Evolutionary conservation across 2,113 vertebrate genomes (phyloP), one percentile per base, ranked within the genome.

Genomic region (Oophaga pumilio): DNA sequence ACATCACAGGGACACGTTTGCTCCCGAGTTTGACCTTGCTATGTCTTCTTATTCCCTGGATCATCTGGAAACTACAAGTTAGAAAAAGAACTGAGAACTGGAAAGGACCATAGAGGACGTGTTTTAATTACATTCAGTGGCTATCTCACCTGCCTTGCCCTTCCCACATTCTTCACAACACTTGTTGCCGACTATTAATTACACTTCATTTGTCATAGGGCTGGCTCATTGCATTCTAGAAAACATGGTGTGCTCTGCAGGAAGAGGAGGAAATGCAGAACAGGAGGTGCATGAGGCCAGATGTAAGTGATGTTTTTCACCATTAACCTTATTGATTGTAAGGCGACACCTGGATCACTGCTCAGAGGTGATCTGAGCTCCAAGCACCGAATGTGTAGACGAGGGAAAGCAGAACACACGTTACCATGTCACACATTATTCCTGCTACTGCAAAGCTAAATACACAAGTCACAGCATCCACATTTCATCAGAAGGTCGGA

Each of bases 191-290:
- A 17, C 26, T 87, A 64, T 52, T 81, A 87, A 87, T 87, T 87
- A 80, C 85, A 60, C 76, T 69, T 81, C 62, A 59, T 71, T 80
- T 80, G 85, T 80, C 64, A 81, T 62, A 71, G 71, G 85, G 56
- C 53, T 22, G 76, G 57, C 62, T 76, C 56, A 49, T 76, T 76
- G 49, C 49, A 20, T 59, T 62, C 53, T 60, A 49, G 50, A 43
- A 20, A 78, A 77, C 33, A 22, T 18, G 22, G 73, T 66, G 59
- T 52, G 59, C 69, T 74, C 18, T 73, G 26, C 69, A 28, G 15
- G 18, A 7, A 11, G 22, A 14, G 60, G 13, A 78, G 24, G 22
- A 2, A 59, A 57, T 6, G 17, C 33, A 62, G n/a, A 52, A 49
- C 17, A 20, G 43, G 11, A 49, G 17, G 18, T 76, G 73, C 49